Evolutionary conservation across 2,888 invertebrate genomes (phyloP).

Genomic region (Steromphala cineraria): DNA sequence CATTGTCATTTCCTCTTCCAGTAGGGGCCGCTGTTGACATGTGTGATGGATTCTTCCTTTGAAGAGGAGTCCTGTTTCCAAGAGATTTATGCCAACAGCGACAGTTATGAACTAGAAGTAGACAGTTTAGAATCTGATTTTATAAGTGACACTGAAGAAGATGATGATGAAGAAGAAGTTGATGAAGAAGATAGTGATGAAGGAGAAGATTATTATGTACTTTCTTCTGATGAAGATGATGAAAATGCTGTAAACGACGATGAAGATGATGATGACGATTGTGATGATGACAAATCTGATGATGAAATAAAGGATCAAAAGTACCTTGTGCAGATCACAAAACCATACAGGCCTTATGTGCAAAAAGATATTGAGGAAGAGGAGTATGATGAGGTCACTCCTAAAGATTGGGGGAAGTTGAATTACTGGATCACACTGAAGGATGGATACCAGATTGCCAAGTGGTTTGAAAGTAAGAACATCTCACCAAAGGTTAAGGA

Average conservation of each 20-base stretch:
- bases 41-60: no score
- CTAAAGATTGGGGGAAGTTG: neutral
- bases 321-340: neutral
- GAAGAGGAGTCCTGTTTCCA: no score
- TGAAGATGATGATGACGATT: neutral
- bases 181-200: no score
- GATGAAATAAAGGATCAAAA: neutral
- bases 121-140: no score
- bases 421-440: neutral
- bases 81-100: no score
- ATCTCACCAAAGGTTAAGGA: neutral
- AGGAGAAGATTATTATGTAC: no score
- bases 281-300: neutral
- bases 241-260: neutral
- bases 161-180: no score
- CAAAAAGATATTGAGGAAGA: neutral
- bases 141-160: no score
- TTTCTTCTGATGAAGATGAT: no score
- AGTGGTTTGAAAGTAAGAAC: neutral
- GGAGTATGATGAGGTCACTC: neutral
- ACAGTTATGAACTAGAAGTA: no score
- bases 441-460: neutral
- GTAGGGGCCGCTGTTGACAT: no score
- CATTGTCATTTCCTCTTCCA: no score
- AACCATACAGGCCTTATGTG: neutral